These are phyloP conservation scores for Meloidogyne exigua DNA, from an alignment of 1,140 invertebrate species.

Conservation along the genomic window DNA sequence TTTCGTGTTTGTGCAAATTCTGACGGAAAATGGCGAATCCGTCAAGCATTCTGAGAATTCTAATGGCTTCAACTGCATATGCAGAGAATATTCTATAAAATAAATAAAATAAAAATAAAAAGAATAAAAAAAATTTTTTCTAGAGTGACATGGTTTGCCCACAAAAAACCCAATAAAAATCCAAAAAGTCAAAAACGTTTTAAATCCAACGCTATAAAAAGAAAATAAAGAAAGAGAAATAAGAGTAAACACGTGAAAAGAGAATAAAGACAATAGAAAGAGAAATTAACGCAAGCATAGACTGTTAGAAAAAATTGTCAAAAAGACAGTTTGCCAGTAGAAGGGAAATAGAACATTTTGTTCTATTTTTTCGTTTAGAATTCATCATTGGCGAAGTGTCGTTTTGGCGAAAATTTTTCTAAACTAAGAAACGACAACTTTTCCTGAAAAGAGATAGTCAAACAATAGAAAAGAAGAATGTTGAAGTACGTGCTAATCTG, in stretches of 20 bases:
- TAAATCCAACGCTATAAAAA: neutral
- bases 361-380: neutral
- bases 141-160: neutral
- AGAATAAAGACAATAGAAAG: neutral
- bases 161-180: neutral
- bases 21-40: conserved; percentile 75
- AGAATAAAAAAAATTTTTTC: neutral
- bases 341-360: neutral
- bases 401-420: neutral
- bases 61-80: conserved; percentile 84
- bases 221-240: neutral
- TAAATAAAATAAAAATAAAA: neutral
- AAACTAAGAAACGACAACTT: neutral
- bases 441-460: neutral
- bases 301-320: neutral
- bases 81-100: neutral
- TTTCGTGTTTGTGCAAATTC: conserved; percentile 12
- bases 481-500: neutral
- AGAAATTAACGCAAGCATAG: neutral
- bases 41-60: conserved; percentile 94
- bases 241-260: neutral
- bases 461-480: neutral
- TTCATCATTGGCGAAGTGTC: neutral
- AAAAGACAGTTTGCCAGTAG: neutral
- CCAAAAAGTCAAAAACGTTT: conserved; percentile 5